Base-by-base conservation (phyloP, 2,113 vertebrate species). In the Hyperopisus bebe region DNA sequence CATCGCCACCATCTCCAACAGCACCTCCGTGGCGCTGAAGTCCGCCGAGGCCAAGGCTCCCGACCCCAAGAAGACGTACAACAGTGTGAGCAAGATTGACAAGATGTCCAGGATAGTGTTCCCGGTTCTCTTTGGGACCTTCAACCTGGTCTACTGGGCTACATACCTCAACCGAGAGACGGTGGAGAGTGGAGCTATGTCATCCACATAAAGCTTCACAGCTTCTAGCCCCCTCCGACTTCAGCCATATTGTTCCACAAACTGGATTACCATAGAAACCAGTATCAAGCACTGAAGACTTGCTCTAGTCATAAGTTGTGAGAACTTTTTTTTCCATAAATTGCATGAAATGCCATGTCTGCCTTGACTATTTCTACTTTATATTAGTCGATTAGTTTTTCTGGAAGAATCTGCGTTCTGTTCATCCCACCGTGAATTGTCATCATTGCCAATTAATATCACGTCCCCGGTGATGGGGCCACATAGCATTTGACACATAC, bases 81-180 rank as follows among this genome's bases (percentile, higher is more conserved):
- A 99, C 95, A 99, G 98, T 86, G 97, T 99, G 94, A 99, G 98
- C 96, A 99, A 98, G 95, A 99, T 99, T 51, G 98, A 99, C 95
- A 99, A 99, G 95, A 98, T 99, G 98, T 98, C 98, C 92, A 95
- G 98, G 90, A 98, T 99, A 90, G 97, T 99, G 90, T 99, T 99
- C 91, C 98, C 98, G 0, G 95, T 99, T 84, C 94, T 99, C 74
- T 99, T 99, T 91, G 98, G 98, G 93, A 98, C 98, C 90, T 99
- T 99, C 94, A 99, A 99, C 94, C 95, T 99, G 90, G 98, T 99
- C 77, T 99, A 99, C 95, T 99, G 98, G 98, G 98, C 98, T 74
- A 99, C 98, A 0, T 99, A 99, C 96, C 96, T 99, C 94, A 99
- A 99, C 94, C 96, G 98, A 95, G 98, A 99, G 92, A 97, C 97